Base-by-base conservation (phyloP, 2,113 vertebrate genomes). In the Engraulis encrasicolus region DNA sequence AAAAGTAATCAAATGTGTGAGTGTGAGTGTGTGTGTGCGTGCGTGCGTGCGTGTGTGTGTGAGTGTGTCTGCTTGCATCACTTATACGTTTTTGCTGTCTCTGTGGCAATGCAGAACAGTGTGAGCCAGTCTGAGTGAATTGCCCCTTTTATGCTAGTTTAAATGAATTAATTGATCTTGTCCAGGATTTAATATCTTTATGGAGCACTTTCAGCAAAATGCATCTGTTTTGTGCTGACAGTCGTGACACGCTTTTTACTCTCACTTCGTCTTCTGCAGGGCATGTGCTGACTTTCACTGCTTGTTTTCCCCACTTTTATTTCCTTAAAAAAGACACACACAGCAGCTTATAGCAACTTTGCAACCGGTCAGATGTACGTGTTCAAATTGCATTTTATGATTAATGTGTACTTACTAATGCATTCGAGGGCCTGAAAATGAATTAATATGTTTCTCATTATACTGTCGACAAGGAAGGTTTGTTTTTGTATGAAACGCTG, bases 141-240 rank as follows among this genome's bases (percentile, higher is more conserved):
- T 34, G 15, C 66, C 66, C 34, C 9, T 74, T 74, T 74, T 74
- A 74, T 34, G 66, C 27, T 74, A 15, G 66, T 74, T 31, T 36
- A 74, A 74, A 74, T 74, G 1, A 74, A 74, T 74, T 27, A 79
- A 48, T 79, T 79, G 78, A 79, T 45, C 48, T 27, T 79, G 78
- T 49, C 15, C 40, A 45, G 20, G 38, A 79, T 79, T 79, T 49
- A 23, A 45, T 74, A 74, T 74, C 66, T 74, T 74, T 74, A 74
- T 74, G 66, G 66, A 17, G 27, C 66, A 74, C 66, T 74, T 12
- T 74, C 27, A 36, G 18, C 1, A 34, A 74, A 74, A 74, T 34
- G 31, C 66, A 34, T 3, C 66, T 74, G 31, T 74, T 74, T 74
- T 34, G 14, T 74, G 66, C 66, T 74, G 66, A 74, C 66, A 19